Percentiles rank a stretch among this genome's conserved stretches.
Evolutionary conservation across 2,888 invertebrate genomes (phyloP).

Genomic region (Leptinotarsa haldemani): DNA sequence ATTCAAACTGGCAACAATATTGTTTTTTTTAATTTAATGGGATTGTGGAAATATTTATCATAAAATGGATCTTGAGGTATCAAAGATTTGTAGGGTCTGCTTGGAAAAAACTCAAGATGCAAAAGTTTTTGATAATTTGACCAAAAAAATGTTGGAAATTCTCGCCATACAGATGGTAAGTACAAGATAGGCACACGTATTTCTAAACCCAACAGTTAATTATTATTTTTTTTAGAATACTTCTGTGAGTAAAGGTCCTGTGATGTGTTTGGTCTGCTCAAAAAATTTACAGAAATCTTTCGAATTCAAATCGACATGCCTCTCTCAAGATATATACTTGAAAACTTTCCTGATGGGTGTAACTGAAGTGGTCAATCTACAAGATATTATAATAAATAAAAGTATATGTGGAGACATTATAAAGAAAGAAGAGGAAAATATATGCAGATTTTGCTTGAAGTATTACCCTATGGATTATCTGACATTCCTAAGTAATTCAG

Average conservation of each 20-base stretch:
- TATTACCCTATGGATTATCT: constrained; percentile 3
- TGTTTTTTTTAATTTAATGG: background rate
- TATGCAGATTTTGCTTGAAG: constrained; percentile 31
- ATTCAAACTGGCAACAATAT: no score
- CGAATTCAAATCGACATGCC: constrained; percentile 29
- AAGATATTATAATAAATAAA: constrained; percentile 18
- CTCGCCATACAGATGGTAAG: constrained; percentile 10
- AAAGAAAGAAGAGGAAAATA: constrained; percentile 24
- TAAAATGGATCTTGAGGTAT: background rate
- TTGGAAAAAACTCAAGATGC: constrained; percentile 3
- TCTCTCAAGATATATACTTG: constrained; percentile 25
- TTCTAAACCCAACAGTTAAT: background rate
- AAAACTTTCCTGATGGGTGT: constrained; percentile 1
- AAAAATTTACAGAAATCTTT: constrained; percentile 27
- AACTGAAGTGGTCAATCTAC: constrained; percentile 5
- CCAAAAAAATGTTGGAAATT: constrained; percentile 16
- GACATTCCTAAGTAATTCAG: background rate
- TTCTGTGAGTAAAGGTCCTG: background rate
- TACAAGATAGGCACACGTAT: background rate
- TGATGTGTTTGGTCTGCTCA: constrained; percentile 20
- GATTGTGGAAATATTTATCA: background rate
- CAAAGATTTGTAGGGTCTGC: constrained; percentile 4
- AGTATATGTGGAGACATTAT: background rate
- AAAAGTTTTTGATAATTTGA: background rate
- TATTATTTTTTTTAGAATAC: constrained; percentile 6